Conservation (phyloP, 2,888 invertebrate genomes). For the Dascillus cervinus region DNA sequence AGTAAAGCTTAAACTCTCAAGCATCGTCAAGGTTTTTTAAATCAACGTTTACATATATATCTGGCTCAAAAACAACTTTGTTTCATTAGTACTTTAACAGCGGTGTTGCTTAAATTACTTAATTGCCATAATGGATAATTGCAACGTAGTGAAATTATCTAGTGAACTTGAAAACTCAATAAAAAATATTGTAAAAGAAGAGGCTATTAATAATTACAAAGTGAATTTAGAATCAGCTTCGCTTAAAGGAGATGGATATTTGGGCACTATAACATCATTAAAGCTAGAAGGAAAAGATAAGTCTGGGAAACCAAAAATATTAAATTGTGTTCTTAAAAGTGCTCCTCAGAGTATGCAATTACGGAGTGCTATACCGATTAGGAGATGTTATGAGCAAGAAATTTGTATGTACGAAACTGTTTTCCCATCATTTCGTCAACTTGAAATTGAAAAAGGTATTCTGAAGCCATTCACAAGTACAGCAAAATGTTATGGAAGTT, state of each 20-base stretch:
- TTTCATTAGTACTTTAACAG: too few species aligned
- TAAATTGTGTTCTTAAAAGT: slow-evolving; percentile 9
- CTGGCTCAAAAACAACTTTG: too few species aligned
- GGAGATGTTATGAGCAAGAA: slow-evolving; percentile 15
- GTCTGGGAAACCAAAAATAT: neutral
- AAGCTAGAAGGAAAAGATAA: slow-evolving; percentile 2
- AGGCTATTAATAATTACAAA: slow-evolving; percentile 6
- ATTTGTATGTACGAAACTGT: slow-evolving; percentile 17
- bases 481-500: slow-evolving; percentile 15
- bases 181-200: slow-evolving; percentile 2
- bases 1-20: too few species aligned
- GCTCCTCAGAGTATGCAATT: slow-evolving; percentile 1
- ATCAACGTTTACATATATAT: too few species aligned
- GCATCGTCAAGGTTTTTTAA: too few species aligned
- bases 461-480: slow-evolving; percentile 10
- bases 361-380: slow-evolving; percentile 11
- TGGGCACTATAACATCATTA: slow-evolving; percentile 7
- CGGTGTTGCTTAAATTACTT: too few species aligned
- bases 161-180: neutral
- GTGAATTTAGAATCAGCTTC: slow-evolving; percentile 4
- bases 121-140: too few species aligned
- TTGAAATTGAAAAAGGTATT: slow-evolving; percentile 13
- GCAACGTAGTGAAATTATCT: too few species aligned
- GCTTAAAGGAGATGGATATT: slow-evolving; percentile 10
- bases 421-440: slow-evolving; percentile 13